Conservation (phyloP, 2,888 invertebrate species). For the Lacanobia wlatinum region DNA sequence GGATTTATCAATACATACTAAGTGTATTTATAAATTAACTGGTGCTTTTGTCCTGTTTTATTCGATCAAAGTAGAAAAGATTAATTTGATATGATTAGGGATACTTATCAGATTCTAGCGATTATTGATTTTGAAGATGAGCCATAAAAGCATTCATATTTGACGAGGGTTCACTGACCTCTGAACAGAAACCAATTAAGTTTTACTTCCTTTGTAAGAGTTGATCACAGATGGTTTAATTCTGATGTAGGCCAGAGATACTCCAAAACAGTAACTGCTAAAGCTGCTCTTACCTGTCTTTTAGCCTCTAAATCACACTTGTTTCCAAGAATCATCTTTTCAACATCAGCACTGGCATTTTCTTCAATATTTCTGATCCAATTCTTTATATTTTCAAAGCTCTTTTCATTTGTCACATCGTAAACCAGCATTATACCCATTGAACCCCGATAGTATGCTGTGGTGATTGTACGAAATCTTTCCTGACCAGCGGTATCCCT, state of each 20-base stretch:
- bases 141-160: slow-evolving; percentile 8
- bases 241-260: neutral
- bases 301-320: slow-evolving; percentile 99
- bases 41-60: slow-evolving; percentile 14
- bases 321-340: slow-evolving; percentile 99
- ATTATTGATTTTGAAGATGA: slow-evolving; percentile 22
- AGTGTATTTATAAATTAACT: slow-evolving; percentile 26
- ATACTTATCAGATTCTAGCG: neutral
- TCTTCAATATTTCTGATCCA: slow-evolving; percentile 99
- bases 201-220: slow-evolving; percentile 18
- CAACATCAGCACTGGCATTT: slow-evolving; percentile 99
- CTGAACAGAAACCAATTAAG: neutral
- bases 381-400: slow-evolving; percentile 99
- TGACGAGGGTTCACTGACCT: slow-evolving; percentile 17
- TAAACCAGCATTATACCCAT: slow-evolving; percentile 99
- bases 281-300: slow-evolving; percentile 92
- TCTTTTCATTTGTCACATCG: slow-evolving; percentile 99
- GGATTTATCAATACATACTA: slow-evolving; percentile 14
- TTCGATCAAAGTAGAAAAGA: neutral
- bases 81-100: neutral
- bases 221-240: neutral
- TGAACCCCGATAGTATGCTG: slow-evolving; percentile 99
- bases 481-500: slow-evolving; percentile 99
- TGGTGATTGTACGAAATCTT: slow-evolving; percentile 99
- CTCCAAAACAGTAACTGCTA: fast-evolving